These are phyloP conservation scores for Marisa cornuarietis DNA, from an alignment of 1,140 invertebrate genomes.

Conservation along the genomic window DNA sequence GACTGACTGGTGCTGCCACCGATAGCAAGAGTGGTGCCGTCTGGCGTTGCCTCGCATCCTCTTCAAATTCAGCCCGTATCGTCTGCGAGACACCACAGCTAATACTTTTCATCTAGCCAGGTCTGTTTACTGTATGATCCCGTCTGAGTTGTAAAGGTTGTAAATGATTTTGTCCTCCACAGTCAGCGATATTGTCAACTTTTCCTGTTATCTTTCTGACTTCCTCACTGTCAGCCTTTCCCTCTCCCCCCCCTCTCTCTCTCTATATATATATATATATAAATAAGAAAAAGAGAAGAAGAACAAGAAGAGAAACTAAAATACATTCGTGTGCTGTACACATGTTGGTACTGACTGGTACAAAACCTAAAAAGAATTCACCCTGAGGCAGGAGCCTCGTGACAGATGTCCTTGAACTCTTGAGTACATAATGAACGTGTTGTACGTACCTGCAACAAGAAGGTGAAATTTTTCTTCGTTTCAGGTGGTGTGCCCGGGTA, in stretches of 20 bases:
- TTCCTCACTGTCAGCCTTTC: not conserved
- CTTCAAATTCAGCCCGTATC: not conserved
- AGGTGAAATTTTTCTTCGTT: constrained; percentile 27
- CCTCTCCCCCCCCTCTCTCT: too few relatives aligned
- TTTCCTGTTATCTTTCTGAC: not conserved
- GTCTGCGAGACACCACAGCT: not conserved
- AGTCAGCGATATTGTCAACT: not conserved
- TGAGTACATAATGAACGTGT: too few relatives aligned
- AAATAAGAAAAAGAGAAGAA: not conserved
- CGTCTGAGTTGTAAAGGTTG: too few relatives aligned
- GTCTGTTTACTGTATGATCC: too few relatives aligned
- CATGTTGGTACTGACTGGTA: too few relatives aligned
- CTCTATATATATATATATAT: not conserved
- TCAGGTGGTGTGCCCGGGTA: constrained; percentile 33
- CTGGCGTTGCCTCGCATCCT: not conserved
- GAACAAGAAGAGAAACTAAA: too few relatives aligned
- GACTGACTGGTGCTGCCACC: constrained; percentile 71
- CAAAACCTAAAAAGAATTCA: too few relatives aligned
- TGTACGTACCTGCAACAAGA: constrained; percentile 28
- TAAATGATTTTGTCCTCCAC: not conserved
- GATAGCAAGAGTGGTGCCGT: constrained; percentile 75
- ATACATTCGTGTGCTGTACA: too few relatives aligned
- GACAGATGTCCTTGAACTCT: too few relatives aligned
- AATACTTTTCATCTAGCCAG: not conserved
- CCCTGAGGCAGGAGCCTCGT: too few relatives aligned